Base-by-base conservation (phyloP, 1,140 invertebrate genomes). In the Bombus picipes region DNA sequence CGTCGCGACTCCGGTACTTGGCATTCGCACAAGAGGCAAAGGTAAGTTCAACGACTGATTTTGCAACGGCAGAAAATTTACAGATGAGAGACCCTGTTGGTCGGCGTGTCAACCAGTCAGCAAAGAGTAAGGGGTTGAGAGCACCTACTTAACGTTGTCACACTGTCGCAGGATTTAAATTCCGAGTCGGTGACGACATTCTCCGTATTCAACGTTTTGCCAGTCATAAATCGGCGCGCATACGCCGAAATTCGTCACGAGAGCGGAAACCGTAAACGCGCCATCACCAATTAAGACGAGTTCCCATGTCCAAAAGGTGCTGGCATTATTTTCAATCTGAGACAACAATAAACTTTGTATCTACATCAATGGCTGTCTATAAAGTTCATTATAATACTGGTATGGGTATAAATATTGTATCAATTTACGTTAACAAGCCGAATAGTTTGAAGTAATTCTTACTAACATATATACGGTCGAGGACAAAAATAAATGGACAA, bases 161-260 rank as follows among this genome's bases (percentile, higher is more conserved):
- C 71, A 81, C 79, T 81, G 83, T 89, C 59, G 68, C 73, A 87
- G 88, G 80, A 89, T 83, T 79, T 88, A 86, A 90, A 92, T 92
- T 90, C 90, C 89, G 62, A 88, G 79, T 74, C 84, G 73, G 81
- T 92, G 89, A 91, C 89, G 86, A 39, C 83, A 87, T 79, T 75
- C 73, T n/a, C 32, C 59, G 78, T 77, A 87, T 85, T 90, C 62
- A 88, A 88, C 85, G 84, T 87, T 88, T 83, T 76, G 72, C 87
- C 82, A 90, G 83, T 90, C 86, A 80, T 79, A 71, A 86, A 53
- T 12, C 53, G 43, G 43, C 34, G n/a, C 47, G 68, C 68, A 71
- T 25, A 75, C 81, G 80, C 76, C 66, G 71, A 89, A 80, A 86
- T 81, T 86, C 53, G 62, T 59, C 47, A 28, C 28, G 25, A 39